phyloP scores from a whole-genome alignment of 2,888 invertebrate genomes.

The Tiliacea aurago region DNA sequence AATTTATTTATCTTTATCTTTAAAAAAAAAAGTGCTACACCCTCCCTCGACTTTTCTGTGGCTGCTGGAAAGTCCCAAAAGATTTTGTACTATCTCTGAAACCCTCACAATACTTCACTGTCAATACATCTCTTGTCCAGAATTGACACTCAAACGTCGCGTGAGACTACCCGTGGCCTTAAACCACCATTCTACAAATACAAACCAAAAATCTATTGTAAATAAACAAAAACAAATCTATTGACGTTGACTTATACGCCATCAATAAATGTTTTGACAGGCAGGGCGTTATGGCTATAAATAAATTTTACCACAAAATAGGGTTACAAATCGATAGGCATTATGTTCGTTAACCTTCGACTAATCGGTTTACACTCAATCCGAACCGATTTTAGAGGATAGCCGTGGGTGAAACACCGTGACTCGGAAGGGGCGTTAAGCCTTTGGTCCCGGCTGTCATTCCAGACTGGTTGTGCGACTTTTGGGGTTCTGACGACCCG shows the following conservation, averaged over 20 bases:
- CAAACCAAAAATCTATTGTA: slow-evolving; percentile 31
- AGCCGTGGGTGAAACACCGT: slow-evolving; percentile 33
- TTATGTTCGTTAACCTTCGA: slow-evolving; percentile 58
- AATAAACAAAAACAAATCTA: slow-evolving; percentile 38
- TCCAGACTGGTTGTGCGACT: no score
- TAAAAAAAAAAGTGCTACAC: not conserved
- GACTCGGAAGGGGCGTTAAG: not conserved
- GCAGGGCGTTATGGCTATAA: slow-evolving; percentile 43
- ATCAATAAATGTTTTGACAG: slow-evolving; percentile 54
- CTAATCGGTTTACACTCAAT: slow-evolving; percentile 55
- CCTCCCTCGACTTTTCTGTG: not conserved
- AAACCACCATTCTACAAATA: slow-evolving; percentile 17
- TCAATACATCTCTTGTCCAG: slow-evolving; percentile 1
- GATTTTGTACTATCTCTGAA: not conserved
- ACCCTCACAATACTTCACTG: not conserved
- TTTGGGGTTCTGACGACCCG: no score
- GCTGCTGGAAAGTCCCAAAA: not conserved
- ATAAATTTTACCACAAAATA: slow-evolving; percentile 51
- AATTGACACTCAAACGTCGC: not conserved
- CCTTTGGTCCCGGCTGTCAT: not conserved
- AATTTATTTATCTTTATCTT: no score
- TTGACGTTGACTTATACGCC: slow-evolving; percentile 41
- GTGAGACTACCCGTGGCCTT: not conserved
- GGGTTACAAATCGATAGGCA: slow-evolving; percentile 50
- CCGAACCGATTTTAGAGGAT: slow-evolving; percentile 44